These are phyloP conservation scores for Ephialtes manifestator DNA, from an alignment of 2,888 invertebrate species.

Conservation along the genomic window DNA sequence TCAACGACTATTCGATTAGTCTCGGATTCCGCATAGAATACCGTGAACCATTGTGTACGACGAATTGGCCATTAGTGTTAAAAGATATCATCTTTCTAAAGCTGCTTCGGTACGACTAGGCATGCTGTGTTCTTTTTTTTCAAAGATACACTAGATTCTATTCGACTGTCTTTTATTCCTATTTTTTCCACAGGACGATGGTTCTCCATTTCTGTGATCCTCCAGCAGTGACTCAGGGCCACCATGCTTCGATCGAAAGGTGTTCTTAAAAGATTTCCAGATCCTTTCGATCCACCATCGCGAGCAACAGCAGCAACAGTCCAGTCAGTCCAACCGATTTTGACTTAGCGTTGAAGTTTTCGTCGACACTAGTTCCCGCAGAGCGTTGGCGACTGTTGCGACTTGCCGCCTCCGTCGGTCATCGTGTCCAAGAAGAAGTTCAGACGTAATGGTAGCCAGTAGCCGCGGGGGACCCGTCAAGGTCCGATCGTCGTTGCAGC, in stretches of 20 bases:
- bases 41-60: constrained; percentile 71
- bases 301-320: constrained; percentile 5
- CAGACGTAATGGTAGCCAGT: constrained; percentile 74
- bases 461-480: constrained; percentile 76
- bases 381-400: constrained; percentile 42
- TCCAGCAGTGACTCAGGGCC: constrained; percentile 24
- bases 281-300: constrained; percentile 34
- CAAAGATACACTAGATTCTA: constrained; percentile 20
- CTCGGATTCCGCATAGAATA: constrained; percentile 66
- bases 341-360: constrained; percentile 41
- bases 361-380: constrained; percentile 37
- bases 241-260: constrained; percentile 47
- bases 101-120: constrained; percentile 40
- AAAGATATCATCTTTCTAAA: constrained; percentile 72
- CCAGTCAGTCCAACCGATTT: constrained; percentile 34
- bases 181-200: neutral
- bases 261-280: constrained; percentile 39
- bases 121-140: constrained; percentile 56
- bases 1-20: constrained; percentile 73
- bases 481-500: constrained; percentile 43
- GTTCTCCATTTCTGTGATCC: neutral
- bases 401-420: constrained; percentile 56
- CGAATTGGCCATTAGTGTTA: constrained; percentile 75
- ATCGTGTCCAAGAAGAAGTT: constrained; percentile 51
- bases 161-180: constrained; percentile 37